These are phyloP conservation scores for Syndactyla subalaris DNA, from an alignment of 2,797 vertebrate species.

Conservation along the genomic window DNA sequence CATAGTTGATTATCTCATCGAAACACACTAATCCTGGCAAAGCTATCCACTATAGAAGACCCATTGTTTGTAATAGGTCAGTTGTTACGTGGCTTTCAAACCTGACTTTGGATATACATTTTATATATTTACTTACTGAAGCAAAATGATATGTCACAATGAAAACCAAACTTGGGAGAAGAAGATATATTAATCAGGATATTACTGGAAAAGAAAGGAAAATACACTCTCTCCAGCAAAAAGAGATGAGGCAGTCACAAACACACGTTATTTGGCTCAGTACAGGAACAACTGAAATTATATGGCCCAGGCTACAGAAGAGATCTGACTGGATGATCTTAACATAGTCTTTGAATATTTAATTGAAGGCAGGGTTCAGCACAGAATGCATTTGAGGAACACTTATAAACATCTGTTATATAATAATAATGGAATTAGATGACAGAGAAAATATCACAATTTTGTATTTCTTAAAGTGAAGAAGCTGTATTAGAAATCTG, in stretches of 20 bases:
- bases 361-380: background rate
- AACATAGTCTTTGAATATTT: background rate
- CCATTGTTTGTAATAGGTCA: conserved; percentile 71
- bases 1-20: conserved; percentile 68
- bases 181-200: conserved; percentile 51
- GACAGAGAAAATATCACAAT: background rate
- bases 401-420: background rate
- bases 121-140: conserved; percentile 68
- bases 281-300: background rate
- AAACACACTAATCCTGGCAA: conserved; percentile 67
- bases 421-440: background rate
- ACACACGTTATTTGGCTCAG: background rate
- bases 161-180: conserved; percentile 54
- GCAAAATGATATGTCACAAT: conserved; percentile 65
- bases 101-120: conserved; percentile 57
- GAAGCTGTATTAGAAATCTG: background rate
- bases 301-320: background rate
- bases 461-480: background rate
- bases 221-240: background rate
- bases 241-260: background rate
- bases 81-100: conserved; percentile 68
- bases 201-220: conserved; percentile 29
- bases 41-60: conserved; percentile 34
- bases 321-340: background rate
- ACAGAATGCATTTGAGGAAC: background rate